Percentiles rank a stretch among this genome's conserved stretches.
Evolutionary conservation across 53 echinoderm and acorn worm genomes (phyloP).

Genomic region (Paelopatides confundens): DNA sequence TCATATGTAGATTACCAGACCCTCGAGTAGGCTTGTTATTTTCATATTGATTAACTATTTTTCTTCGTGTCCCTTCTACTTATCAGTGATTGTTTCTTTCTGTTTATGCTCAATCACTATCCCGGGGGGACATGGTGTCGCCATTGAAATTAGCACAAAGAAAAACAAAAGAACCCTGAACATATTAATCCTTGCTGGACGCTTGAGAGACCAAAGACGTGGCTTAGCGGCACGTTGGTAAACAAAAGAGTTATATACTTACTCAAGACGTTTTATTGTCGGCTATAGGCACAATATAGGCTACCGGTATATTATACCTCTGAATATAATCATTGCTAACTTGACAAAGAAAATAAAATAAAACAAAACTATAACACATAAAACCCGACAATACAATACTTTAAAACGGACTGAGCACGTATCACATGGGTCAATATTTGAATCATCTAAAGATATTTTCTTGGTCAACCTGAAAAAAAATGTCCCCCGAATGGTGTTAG

Average conservation of each 20-base stretch:
- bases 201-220: neutral
- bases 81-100: neutral
- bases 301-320: too few species aligned
- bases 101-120: conserved; percentile 28
- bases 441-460: too few species aligned
- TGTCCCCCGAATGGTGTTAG: too few species aligned
- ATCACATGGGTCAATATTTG: too few species aligned
- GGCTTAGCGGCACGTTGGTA: neutral
- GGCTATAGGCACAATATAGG: neutral
- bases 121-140: conserved; percentile 43
- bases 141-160: conserved; percentile 1
- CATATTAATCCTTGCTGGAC: conserved; percentile 21
- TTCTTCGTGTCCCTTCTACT: conserved; percentile 17
- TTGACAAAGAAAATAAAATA: too few species aligned
- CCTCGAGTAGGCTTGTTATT: conserved; percentile 17
- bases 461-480: too few species aligned
- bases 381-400: too few species aligned
- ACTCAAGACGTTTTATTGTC: conserved; percentile 9
- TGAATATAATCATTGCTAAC: too few species aligned
- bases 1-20: conserved; percentile 39
- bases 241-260: conserved; percentile 10
- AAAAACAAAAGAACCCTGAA: neutral
- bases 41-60: conserved; percentile 23
- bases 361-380: too few species aligned
- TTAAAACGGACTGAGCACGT: too few species aligned